A percentile compares a stretch with the other conserved stretches of the same genome.
Evolutionary conservation across 2,888 invertebrate genomes (phyloP).

Genomic region (Perizoma affinitatum): DNA sequence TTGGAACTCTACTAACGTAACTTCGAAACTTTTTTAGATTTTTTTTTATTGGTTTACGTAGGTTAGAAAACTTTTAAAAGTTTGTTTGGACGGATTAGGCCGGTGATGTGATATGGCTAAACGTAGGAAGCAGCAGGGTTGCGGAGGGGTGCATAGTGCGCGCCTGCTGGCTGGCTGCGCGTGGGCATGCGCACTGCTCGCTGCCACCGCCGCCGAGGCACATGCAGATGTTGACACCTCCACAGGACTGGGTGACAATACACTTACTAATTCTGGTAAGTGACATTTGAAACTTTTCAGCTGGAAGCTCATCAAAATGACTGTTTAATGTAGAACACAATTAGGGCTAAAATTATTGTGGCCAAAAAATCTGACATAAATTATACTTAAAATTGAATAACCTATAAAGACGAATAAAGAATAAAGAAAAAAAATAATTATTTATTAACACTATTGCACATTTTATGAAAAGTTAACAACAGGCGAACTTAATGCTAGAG

Average conservation of each 20-base stretch:
- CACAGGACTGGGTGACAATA: constrained; percentile 78
- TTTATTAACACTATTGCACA: no score
- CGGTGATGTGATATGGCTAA: constrained; percentile 81
- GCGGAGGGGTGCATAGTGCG: constrained; percentile 48
- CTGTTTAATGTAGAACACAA: no score
- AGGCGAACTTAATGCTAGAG: no score
- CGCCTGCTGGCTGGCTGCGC: constrained; percentile 64
- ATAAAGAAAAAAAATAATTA: no score
- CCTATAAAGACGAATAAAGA: no score
- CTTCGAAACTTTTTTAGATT: constrained; percentile 13
- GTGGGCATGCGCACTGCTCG: constrained; percentile 74
- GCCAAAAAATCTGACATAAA: no score
- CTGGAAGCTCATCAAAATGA: neutral
- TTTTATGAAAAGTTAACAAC: no score
- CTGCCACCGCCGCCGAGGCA: constrained; percentile 55
- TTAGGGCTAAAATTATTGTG: no score
- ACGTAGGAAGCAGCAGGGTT: constrained; percentile 48
- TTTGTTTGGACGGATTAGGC: constrained; percentile 43
- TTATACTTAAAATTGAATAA: no score
- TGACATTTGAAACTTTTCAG: constrained; percentile 12
- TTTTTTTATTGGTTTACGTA: constrained; percentile 3
- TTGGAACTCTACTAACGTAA: constrained; percentile 11
- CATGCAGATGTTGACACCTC: constrained; percentile 78
- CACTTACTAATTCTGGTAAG: constrained; percentile 76
- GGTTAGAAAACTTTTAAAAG: constrained; percentile 35